Conservation (phyloP, 1,140 invertebrate species). For the Zaprionus africanus region DNA sequence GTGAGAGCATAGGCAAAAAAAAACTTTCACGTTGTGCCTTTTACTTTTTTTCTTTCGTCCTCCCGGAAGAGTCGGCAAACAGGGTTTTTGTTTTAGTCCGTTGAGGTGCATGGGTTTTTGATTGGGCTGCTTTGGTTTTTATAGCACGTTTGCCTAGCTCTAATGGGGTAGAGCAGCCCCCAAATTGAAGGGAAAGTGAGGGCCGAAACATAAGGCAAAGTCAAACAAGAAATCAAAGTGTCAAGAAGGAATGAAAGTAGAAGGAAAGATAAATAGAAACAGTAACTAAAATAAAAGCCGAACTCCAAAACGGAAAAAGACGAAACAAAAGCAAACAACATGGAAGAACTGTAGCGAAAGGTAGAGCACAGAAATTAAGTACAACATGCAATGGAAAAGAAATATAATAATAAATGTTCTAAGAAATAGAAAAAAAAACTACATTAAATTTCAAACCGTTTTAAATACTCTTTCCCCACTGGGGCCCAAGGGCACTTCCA, state of each 20-base stretch:
- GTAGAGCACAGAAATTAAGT: not conserved
- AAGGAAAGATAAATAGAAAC: conserved; percentile 47
- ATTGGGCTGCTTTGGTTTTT: conserved; percentile 71
- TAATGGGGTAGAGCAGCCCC: conserved; percentile 19
- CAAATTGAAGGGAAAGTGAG: conserved; percentile 27
- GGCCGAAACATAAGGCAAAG: conserved; percentile 41
- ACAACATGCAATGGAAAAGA: not conserved
- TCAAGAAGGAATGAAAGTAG: conserved; percentile 21
- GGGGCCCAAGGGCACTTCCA: not conserved
- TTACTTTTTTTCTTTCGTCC: conserved; percentile 6
- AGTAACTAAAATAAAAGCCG: conserved; percentile 31
- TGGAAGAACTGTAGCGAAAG: conserved; percentile 4
- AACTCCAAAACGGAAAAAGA: conserved; percentile 8
- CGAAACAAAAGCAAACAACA: conserved; percentile 16
- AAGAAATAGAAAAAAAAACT: not conserved
- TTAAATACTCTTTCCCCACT: not conserved
- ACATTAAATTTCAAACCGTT: not conserved
- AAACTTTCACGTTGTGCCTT: conserved; percentile 48
- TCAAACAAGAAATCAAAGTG: conserved; percentile 53
- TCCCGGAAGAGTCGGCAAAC: conserved; percentile 23
- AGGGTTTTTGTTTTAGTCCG: conserved; percentile 29
- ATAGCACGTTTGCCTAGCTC: conserved; percentile 38
- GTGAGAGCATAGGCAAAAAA: not conserved
- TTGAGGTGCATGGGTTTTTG: conserved; percentile 65
- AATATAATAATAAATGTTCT: not conserved